Evolutionary conservation across 2,113 vertebrate species (phyloP), one percentile per base, ranked within the genome.

Genomic region (Astur gentilis): DNA sequence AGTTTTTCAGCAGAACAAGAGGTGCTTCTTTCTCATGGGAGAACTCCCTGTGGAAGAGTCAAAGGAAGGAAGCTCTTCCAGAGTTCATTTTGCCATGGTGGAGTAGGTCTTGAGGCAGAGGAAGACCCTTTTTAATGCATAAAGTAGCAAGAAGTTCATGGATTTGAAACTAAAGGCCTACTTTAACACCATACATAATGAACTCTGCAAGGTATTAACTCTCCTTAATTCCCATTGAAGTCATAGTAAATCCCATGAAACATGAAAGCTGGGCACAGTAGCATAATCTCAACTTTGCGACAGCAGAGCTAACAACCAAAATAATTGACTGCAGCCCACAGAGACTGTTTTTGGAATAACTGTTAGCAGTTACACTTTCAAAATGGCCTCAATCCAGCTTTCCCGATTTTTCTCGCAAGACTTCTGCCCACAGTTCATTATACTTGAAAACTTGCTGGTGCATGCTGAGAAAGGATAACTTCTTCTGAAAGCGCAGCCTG

Each of bases 301-400:
- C 49, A 91, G 81, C 75, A 50, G 70, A 89, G 62, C 52, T 76
- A 44, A 90, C 57, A 92, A 93, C 67, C 52, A 78, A n/a, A 91
- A 87, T 77, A 96, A 95, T 90, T 93, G 75, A 65, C 69, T 89
- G 70, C 55, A 88, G 94, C 64, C 91, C 92, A 88, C 60, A 55
- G 95, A 94, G 94, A 69, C 65, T 65, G 55, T 13, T 87, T 78
- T 73, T 64, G 84, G 94, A 95, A 86, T 78, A 90, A 81, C 73
- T 90, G 52, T 71, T 87, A 86, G 61, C 78, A 91, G 76, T 77
- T 72, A 65, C 16, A 10, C 92, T 83, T 77, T 79, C 64, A 81
- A 89, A 93, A 83, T 87, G 75, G 88, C 91, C 88, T 95, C 60
- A 69, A 10, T 95, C 70, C 93, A 90, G 85, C 73, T 95, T 67